phyloP scores from a whole-genome alignment of 2,888 invertebrate genomes.

The Sarcophaga caerulescens region DNA sequence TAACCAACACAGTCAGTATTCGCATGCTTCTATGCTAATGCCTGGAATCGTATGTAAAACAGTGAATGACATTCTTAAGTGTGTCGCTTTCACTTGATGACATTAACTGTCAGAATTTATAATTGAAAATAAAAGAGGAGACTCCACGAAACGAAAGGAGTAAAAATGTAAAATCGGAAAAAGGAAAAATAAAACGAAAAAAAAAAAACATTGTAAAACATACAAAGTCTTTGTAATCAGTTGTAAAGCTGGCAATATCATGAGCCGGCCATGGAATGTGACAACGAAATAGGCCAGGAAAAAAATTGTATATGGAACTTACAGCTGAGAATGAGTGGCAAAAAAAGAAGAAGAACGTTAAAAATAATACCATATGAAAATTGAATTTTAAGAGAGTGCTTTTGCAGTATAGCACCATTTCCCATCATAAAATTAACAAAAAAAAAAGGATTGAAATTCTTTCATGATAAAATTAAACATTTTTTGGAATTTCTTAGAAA shows the following conservation, averaged over 20 bases:
- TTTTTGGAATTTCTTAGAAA: neutral
- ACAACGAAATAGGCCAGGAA: neutral
- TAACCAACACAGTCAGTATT: neutral
- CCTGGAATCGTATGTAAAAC: slow-evolving; percentile 43
- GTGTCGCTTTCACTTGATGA: slow-evolving; percentile 66
- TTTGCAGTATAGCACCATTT: slow-evolving; percentile 11
- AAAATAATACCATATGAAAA: slow-evolving; percentile 27
- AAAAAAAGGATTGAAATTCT: neutral
- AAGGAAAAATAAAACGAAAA: slow-evolving; percentile 16
- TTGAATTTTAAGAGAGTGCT: slow-evolving; percentile 15
- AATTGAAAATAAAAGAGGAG: slow-evolving; percentile 60
- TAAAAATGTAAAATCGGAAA: slow-evolving; percentile 1
- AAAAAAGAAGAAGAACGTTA: neutral
- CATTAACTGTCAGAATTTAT: slow-evolving; percentile 65
- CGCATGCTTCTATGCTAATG: neutral
- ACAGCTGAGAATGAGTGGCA: neutral
- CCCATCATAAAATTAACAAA: neutral
- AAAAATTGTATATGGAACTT: neutral
- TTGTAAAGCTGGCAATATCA: slow-evolving; percentile 4
- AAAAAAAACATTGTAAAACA: neutral
- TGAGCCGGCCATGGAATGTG: neutral
- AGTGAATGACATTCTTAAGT: slow-evolving; percentile 64
- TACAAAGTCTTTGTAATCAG: slow-evolving; percentile 8
- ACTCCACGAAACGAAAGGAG: slow-evolving; percentile 34
- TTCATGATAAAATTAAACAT: neutral